These are phyloP conservation scores for Poecilus cupreus DNA, from an alignment of 2,888 invertebrate genomes.

Conservation along the genomic window DNA sequence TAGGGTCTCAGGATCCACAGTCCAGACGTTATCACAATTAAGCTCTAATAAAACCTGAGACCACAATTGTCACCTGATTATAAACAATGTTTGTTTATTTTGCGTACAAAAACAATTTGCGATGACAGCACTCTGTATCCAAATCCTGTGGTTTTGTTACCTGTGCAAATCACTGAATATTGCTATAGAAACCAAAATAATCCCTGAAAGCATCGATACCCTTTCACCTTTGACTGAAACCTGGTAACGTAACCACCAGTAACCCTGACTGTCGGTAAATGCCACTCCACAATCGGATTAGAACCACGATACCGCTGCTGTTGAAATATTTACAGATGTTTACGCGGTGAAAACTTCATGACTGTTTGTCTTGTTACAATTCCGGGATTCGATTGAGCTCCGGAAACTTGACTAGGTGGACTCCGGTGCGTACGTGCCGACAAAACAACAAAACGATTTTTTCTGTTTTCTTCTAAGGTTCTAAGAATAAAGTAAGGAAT, in stretches of 20 bases:
- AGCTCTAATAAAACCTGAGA: too few relatives aligned
- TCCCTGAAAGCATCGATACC: too few relatives aligned
- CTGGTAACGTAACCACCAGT: neutral
- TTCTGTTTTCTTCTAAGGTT: neutral
- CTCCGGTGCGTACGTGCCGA: neutral
- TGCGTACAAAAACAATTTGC: too few relatives aligned
- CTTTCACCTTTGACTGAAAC: neutral
- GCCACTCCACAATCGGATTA: neutral
- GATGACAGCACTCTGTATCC: too few relatives aligned
- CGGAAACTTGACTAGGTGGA: neutral
- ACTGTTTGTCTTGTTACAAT: neutral
- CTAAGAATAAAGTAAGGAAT: slow-evolving; percentile 14
- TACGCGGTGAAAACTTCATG: slow-evolving; percentile 9
- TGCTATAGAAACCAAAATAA: too few relatives aligned
- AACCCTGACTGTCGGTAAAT: neutral
- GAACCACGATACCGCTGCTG: neutral
- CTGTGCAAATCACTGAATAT: too few relatives aligned
- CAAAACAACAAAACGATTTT: neutral
- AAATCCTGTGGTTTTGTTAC: too few relatives aligned
- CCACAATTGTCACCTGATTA: too few relatives aligned
- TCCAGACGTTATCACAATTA: too few relatives aligned
- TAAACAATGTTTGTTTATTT: too few relatives aligned
- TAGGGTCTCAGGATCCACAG: too few relatives aligned
- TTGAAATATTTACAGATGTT: slow-evolving; percentile 16
- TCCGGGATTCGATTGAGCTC: neutral